Evolutionary conservation across 2,888 invertebrate species (phyloP).

Genomic region (Colletes collaris): DNA sequence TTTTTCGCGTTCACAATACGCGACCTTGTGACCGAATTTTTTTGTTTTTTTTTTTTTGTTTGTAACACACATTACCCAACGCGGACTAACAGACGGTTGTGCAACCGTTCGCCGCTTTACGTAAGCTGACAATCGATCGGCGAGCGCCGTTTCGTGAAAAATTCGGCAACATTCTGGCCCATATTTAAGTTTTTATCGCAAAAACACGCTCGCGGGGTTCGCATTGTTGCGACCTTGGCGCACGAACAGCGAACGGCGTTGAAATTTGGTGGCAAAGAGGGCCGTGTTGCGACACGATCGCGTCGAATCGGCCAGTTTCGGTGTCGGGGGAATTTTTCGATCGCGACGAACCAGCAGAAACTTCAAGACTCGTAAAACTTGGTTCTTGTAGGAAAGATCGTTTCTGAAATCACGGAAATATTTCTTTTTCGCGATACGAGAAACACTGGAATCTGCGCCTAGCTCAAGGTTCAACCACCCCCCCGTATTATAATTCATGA

Average conservation of each 20-base stretch:
- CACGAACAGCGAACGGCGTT: not conserved
- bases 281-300: slow-evolving; percentile 10
- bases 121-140: slow-evolving; percentile 44
- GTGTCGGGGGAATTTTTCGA: not conserved
- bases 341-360: no score
- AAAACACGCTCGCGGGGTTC: not conserved
- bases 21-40: slow-evolving; percentile 49
- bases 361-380: no score
- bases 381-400: no score
- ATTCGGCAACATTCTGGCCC: slow-evolving; percentile 24
- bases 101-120: slow-evolving; percentile 38
- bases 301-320: not conserved
- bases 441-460: no score
- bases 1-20: slow-evolving; percentile 14
- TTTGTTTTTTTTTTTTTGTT: slow-evolving; percentile 12
- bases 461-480: no score
- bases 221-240: slow-evolving; percentile 32
- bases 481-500: no score
- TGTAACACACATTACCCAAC: slow-evolving; percentile 43
- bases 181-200: not conserved
- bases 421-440: no score
- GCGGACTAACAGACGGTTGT: slow-evolving; percentile 37
- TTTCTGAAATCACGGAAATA: no score
- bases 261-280: slow-evolving; percentile 11
- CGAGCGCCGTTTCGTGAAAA: slow-evolving; percentile 18